These are phyloP conservation scores for Mola mola DNA, from an alignment of 2,113 vertebrate genomes.

Conservation along the genomic window DNA sequence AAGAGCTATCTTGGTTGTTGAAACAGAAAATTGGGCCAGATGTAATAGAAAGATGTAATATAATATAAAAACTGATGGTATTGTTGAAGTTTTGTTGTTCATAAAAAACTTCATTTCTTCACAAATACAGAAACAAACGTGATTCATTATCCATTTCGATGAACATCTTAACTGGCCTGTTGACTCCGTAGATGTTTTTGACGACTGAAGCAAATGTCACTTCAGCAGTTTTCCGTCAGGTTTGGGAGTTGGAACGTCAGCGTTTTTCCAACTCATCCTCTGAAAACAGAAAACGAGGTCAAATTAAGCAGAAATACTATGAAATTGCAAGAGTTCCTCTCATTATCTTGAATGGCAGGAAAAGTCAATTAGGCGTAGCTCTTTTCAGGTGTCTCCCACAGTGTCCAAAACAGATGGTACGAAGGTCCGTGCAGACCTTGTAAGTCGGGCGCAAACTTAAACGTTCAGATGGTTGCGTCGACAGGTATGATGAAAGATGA, in stretches of 20 bases:
- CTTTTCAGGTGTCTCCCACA: slow-evolving; percentile 22
- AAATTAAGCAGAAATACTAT: not conserved
- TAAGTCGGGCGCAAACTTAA: slow-evolving; percentile 41
- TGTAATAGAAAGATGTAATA: too few relatives aligned
- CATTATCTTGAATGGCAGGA: slow-evolving; percentile 30
- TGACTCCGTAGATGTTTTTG: not conserved
- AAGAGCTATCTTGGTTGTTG: too few relatives aligned
- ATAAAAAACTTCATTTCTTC: too few relatives aligned
- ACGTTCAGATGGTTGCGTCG: slow-evolving; percentile 51
- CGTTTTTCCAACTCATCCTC: not conserved
- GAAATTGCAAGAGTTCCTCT: slow-evolving; percentile 17
- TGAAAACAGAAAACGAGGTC: slow-evolving; percentile 3
- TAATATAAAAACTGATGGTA: too few relatives aligned
- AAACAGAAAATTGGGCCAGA: too few relatives aligned
- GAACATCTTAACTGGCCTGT: not conserved
- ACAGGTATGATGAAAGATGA: slow-evolving; percentile 60
- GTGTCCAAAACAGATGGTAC: slow-evolving; percentile 67
- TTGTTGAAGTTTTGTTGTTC: too few relatives aligned
- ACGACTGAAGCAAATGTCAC: not conserved
- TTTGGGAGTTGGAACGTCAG: not conserved
- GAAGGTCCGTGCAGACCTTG: slow-evolving; percentile 57
- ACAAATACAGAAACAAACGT: not conserved
- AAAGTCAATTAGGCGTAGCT: slow-evolving; percentile 29
- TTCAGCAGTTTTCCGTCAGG: not conserved
- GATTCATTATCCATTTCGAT: not conserved